Percentiles rank a stretch among this genome's conserved stretches.
Conservation (phyloP, 2,888 invertebrate genomes). For the Cryptocephalus primarius region DNA sequence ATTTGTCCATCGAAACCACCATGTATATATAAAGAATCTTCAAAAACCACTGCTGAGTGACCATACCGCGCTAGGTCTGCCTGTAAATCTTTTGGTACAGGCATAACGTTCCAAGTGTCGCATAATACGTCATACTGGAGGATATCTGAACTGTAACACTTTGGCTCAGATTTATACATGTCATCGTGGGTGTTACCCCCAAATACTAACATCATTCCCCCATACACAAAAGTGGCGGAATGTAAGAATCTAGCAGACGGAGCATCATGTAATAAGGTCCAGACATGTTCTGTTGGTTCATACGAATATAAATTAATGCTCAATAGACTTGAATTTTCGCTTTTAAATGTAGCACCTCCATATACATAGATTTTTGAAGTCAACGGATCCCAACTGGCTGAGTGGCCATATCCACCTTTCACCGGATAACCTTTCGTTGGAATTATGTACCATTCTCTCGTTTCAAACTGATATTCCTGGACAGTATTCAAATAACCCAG, state of each 20-base stretch:
- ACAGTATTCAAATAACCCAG: slow-evolving; percentile 92
- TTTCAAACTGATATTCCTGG: slow-evolving; percentile 63
- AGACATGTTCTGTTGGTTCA: slow-evolving; percentile 64
- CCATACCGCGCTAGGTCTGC: slow-evolving; percentile 66
- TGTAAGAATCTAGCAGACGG: slow-evolving; percentile 83
- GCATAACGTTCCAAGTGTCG: slow-evolving; percentile 54
- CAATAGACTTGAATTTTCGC: slow-evolving; percentile 64
- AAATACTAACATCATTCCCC: slow-evolving; percentile 79
- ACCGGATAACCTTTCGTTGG: slow-evolving; percentile 73
- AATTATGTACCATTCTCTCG: slow-evolving; percentile 64
- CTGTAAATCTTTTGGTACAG: slow-evolving; percentile 47
- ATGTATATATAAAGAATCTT: slow-evolving; percentile 64
- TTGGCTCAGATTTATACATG: slow-evolving; percentile 73
- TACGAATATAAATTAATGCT: slow-evolving; percentile 74
- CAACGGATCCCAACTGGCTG: slow-evolving; percentile 71
- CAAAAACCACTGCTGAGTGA: slow-evolving; percentile 65
- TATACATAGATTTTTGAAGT: slow-evolving; percentile 79
- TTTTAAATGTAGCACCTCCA: slow-evolving; percentile 76
- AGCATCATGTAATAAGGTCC: slow-evolving; percentile 69
- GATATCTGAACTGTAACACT: slow-evolving; percentile 83
- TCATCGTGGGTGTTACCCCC: slow-evolving; percentile 98
- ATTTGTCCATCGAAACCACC: slow-evolving; percentile 93
- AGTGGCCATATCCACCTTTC: slow-evolving; percentile 84
- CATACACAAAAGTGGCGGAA: slow-evolving; percentile 69
- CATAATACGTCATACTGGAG: slow-evolving; percentile 80